Conservation (phyloP, 2,888 invertebrate genomes). For the Mechanitis messenoides region DNA sequence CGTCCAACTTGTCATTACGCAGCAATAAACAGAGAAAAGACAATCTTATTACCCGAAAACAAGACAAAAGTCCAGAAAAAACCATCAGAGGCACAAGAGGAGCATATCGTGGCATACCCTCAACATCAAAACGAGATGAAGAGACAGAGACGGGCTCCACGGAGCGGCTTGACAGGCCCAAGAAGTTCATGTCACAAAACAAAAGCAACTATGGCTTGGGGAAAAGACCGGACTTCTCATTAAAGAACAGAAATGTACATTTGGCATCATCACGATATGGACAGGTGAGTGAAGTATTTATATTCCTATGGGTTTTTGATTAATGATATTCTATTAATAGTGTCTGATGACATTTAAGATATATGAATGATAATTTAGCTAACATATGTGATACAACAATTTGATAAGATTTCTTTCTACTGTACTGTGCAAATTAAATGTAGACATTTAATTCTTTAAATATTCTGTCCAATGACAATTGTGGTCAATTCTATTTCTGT, state of each 20-base stretch:
- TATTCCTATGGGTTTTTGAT: not conserved
- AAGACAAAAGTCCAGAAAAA: conserved; percentile 74
- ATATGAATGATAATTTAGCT: not conserved
- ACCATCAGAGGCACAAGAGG: conserved; percentile 68
- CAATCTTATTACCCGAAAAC: conserved; percentile 70
- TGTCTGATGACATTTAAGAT: not conserved
- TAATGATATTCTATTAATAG: not conserved
- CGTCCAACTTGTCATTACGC: conserved; percentile 63
- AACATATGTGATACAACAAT: not conserved
- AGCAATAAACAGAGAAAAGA: conserved; percentile 69
- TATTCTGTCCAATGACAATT: not conserved
- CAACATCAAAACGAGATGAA: conserved; percentile 66
- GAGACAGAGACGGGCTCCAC: conserved; percentile 62
- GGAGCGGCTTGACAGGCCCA: conserved; percentile 71
- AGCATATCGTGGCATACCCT: conserved; percentile 63
- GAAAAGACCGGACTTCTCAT: conserved; percentile 68
- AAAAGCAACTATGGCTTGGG: conserved; percentile 66
- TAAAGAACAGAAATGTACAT: conserved; percentile 71
- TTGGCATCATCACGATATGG: conserved; percentile 71
- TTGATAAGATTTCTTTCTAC: not conserved
- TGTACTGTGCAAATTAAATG: too few relatives aligned
- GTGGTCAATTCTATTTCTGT: not conserved
- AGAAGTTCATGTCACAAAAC: conserved; percentile 70
- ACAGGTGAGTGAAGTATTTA: conserved; percentile 54
- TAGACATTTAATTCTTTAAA: too few relatives aligned